Base-by-base conservation (phyloP, 2,888 invertebrate species). In the Toxonevra muliebris region DNA sequence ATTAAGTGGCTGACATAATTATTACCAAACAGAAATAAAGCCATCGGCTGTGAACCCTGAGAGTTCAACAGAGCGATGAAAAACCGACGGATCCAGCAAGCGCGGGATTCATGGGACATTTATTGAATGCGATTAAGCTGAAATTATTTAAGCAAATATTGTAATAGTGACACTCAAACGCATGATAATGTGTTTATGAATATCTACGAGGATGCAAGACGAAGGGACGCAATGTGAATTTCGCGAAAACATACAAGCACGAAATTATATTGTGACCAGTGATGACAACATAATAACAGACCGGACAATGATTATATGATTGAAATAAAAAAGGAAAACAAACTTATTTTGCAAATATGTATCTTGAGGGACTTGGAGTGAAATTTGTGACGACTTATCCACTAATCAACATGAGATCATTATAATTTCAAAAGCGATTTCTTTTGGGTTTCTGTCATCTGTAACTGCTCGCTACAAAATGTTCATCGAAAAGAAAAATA, bases 1-100 rank as follows among this genome's bases (percentile, higher is more conserved):
- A 84, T 84, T 83, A 81, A 82, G 76, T 78, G 76, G 75, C 78
- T 80, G 82, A 77, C 81, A 83, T 81, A 82, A 82, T 82, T 82
- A 79, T 80, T 76, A 79, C 76, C 72, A 79, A 80, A 79, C 77
- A 78, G 76, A 79, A 77, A 73, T 71, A 71, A 63, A 74, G 17
- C 45, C 30, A 60, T 5, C 5, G 1, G 20, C 57, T 43, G 48
- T 50, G 54, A 42, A 10, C 19, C 17, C 15, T 48, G 15, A 41
- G 30, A 15, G 41, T 59, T 41, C 42, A 55, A 55, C n/a, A 55
- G 42, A 1, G 40, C 43, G 19, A 52, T 20, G 43, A 11, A 48
- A 52, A 57, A 59, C 62, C 19, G 41, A 19, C 61, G 42, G 52
- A 12, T 48, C 61, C 52, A 61, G 53, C 50, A 11, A 61, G 64